Base-by-base conservation (phyloP, 2,113 vertebrate genomes). In the Trichomycterus rosablanca region DNA sequence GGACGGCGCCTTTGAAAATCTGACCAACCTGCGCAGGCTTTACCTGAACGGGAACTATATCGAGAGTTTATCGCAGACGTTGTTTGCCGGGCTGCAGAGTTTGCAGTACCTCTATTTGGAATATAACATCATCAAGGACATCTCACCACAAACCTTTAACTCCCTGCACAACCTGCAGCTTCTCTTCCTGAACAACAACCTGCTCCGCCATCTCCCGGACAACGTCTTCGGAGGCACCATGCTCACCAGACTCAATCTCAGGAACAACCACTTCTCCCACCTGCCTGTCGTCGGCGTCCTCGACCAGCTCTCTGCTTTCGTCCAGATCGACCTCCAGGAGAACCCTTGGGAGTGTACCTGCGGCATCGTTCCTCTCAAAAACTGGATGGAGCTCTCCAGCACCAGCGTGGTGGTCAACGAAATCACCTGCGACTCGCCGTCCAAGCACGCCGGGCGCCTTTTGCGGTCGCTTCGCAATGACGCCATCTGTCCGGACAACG, bases 261-360 rank as follows among this genome's bases (percentile, higher is more conserved):
- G 96, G 59, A 98, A 97, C 85, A 99, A 99, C 59, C 95, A 99
- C 59, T 99, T 99, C 78, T 96, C 94, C 0, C 78, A 94, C 48
- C 74, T 99, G 66, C 93, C 95, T 0, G 94, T 97, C 20, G 85
- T 80, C 53, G 94, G 94, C 0, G 92, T 99, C n/a, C 80, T 99
- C n/a, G 93, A 97, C 70, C 94, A 97, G 83, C 91, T 98, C 1
- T 93, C 93, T 0, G 91, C 94, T 3, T 92, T 97, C n/a, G 95
- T 97, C 72, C 96, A 99, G 84, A 97, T 99, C 4, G 96, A 99
- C 73, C 89, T 99, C 7, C 94, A 97, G 66, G 96, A 99, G 75
- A 99, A 99, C 71, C 96, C 95, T 0, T 99, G 96, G 96, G 95
- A 98, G 81, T 99, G 96, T 78, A 95, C 90, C 0, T 99, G 96